Evolutionary conservation across 2,888 invertebrate species (phyloP), one percentile per base, ranked within the genome.

Genomic region (Apotomis capreana): DNA sequence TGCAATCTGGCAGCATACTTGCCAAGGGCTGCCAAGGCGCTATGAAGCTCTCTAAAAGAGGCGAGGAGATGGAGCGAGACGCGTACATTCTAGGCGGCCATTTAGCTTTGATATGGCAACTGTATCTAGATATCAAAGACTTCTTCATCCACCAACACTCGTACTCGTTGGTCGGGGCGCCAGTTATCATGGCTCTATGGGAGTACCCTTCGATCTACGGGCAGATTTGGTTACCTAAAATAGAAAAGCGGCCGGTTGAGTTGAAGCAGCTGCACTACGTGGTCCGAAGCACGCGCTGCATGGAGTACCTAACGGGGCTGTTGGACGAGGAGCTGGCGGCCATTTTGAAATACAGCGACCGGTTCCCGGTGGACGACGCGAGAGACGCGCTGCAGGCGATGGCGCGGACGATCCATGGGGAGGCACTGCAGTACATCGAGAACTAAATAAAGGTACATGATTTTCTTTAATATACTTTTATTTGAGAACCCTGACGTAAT

Each of bases 1-100:
- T 92, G 0, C 85, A 85, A 1, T 88, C 91, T 0, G 92, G 90
- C 62, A 92, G 92, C 71, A 83, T 93, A 13, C 86, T 92, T 0
- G 92, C 88, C 13, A 92, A 93, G 62, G 92, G 92, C 8, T 92
- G 92, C 77, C 90, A 91, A 65, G 89, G 83, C 0, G 92, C 92
- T 4, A 91, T 92, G 90, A 92, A 89, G 74, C 80, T 92, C 0
- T 86, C 91, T 3, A 76, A 78, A 3, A 81, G 80, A 2, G 87
- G 87, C 0, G 79, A 81, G 49, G 79, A 85, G 2, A 81, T 87
- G 80, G 91, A 92, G 68, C 82, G 79, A 12, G 83, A 89, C 59
- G 92, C 92, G 0, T 92, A 92, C 76, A 83, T 80, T 51, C 84
- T 92, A 4, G 92, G 92, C 3, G 91, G 91, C 0, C 92, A 92